Percentiles rank a stretch among this genome's conserved stretches.
Conservation (phyloP, 2,113 vertebrate genomes). For the Enhydra lutris region DNA sequence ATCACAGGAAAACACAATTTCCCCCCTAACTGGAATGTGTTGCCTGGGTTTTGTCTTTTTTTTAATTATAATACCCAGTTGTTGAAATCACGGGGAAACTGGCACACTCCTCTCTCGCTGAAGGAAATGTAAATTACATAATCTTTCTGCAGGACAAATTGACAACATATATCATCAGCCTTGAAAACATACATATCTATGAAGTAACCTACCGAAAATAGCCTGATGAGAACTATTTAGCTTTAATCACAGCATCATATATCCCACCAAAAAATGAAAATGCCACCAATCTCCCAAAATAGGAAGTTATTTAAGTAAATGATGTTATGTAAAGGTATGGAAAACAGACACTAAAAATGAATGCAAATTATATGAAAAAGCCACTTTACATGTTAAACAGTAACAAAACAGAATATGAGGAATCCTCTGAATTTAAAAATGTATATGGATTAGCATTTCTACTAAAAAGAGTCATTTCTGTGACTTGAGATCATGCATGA, state of each 20-base stretch:
- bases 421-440: background rate
- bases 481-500: background rate
- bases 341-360: background rate
- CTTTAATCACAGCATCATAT: background rate
- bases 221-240: background rate
- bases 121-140: background rate
- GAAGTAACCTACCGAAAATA: background rate
- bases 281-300: background rate
- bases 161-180: background rate
- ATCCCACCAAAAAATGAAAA: background rate
- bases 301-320: background rate
- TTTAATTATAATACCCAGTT: background rate
- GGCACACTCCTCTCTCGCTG: background rate
- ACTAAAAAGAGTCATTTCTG: background rate
- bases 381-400: background rate
- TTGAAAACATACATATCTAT: background rate
- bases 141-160: background rate
- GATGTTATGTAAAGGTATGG: background rate
- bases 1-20: background rate
- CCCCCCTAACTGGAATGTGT: background rate
- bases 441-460: background rate
- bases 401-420: background rate
- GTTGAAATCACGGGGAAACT: background rate
- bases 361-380: background rate
- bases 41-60: background rate